Evolutionary conservation across 2,888 invertebrate species (phyloP), one percentile per base, ranked within the genome.

Genomic region (Cataglyphis albicans): DNA sequence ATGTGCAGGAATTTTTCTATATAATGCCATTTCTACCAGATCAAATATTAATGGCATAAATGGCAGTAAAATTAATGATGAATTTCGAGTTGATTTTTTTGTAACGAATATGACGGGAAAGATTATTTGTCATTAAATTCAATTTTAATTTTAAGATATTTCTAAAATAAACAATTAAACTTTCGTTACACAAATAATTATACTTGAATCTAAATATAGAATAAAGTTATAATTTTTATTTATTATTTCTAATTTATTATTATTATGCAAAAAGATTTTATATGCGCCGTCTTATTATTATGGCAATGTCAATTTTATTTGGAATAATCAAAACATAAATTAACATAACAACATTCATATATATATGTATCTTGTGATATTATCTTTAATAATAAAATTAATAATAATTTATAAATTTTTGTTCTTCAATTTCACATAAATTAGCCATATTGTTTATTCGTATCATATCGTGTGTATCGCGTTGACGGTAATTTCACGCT

Each of bases 21-120:
- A 6, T n/a, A 52, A 52, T 55, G 10, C 18, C 59, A 41, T 29
- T 78, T 59, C 44, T 35, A 44, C 2, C 21, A 59, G 44, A 80
- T 80, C 18, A 70, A 70, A 21, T 15, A 38, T 65, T 75, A 75
- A 75, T 75, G 52, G 55, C 44, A 4, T 35, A 70, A 70, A 80
- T 61, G 21, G 44, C 1, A 15, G 29, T 32, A 59, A 59, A 61
- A 59, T 61, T 9, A 59, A 35, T n/a, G 18, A 57, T 18, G 5
- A 80, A 80, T 70, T 35, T 25, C 1, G 29, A 21, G 67, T 55
- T 38, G 21, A 74, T 55, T 76, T 18, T 48, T 59, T 5, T 44
- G 29, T 44, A 35, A 70, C 5, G 12, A 32, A 48, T 29, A 67
- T 48, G 48, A n/a, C 21, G 18, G 1, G 12, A 5, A 41, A 35